Evolutionary conservation across 2,797 vertebrate genomes (phyloP), one percentile per base, ranked within the genome.

Genomic region (Delichon dasypus): DNA sequence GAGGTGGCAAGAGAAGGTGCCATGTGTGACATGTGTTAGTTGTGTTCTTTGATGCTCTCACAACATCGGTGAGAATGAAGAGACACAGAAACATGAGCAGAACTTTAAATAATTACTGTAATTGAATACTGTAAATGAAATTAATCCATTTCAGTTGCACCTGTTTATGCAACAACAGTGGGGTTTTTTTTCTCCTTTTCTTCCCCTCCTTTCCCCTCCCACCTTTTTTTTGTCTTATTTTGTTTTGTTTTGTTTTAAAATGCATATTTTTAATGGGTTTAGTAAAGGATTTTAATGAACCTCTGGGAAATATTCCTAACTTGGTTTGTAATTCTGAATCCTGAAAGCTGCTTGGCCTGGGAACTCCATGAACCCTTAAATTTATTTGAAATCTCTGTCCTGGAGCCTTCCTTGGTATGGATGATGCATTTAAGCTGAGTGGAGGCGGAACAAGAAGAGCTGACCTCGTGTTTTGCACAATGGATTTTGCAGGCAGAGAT

Each of bases 401-500:
- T 64, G 77, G 77, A 87, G 27, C 38, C n/a, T 73, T 76, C 71
- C 85, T 90, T 54, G n/a, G 13, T 83, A n/a, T 61, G 67, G 74
- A 34, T 81, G 72, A 80, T 85, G n/a, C 54, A 48, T 89, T 89
- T 65, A 68, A 92, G n/a, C 53, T 67, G 47, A 94, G 73, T 38
- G 23, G 25, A 78, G 60, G 44, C 75, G 71, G 55, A 77, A 38
- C 60, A 66, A 82, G 75, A 23, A 68, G 18, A 64, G 53, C 45
- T 4, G 4, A 48, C 29, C 65, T 2, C 23, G 57, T 80, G 50
- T 82, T 88, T 61, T 58, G 16, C 83, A 42, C 64, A 45, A 40
- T 30, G 61, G 81, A 32, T 87, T 93, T 64, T 83, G 70, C 76
- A 86, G 77, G 71, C 44, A 67, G 83, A 77, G 79, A 44, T 85